These are phyloP conservation scores for Hystrix cristata DNA, from an alignment of 2,113 vertebrate species.

Conservation along the genomic window DNA sequence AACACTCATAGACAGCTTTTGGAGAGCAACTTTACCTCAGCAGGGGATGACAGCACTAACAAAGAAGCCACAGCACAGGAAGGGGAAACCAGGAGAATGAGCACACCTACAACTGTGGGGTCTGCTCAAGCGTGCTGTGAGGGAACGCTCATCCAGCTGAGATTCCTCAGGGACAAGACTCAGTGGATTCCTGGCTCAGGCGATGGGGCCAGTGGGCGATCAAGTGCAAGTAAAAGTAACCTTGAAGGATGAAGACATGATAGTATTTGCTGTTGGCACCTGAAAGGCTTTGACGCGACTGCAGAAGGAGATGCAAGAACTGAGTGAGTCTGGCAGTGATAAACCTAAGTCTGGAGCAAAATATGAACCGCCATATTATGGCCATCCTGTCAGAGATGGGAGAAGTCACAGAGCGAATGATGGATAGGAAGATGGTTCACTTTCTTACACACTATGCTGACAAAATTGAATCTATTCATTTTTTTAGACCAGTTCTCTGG, in stretches of 20 bases:
- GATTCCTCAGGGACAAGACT: no score
- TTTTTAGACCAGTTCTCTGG: constrained; percentile 99
- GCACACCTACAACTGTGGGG: no score
- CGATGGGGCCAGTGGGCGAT: no score
- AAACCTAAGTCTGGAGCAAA: constrained; percentile 98
- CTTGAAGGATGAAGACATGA: constrained; percentile 99
- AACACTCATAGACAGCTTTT: no score
- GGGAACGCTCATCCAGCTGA: no score
- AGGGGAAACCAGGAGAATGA: no score
- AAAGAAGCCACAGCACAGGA: no score
- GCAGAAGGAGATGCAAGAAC: constrained; percentile 99
- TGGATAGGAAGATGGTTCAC: constrained; percentile 99
- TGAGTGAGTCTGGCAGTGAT: constrained; percentile 99
- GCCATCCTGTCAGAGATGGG: constrained; percentile 98
- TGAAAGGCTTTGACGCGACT: constrained; percentile 96
- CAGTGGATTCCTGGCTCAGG: no score
- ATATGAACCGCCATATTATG: constrained; percentile 95
- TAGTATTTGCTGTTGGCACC: constrained; percentile 97
- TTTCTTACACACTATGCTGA: constrained; percentile 97
- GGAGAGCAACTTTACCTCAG: no score
- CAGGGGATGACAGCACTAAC: no score
- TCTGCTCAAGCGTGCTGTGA: no score
- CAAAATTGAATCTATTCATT: constrained; percentile 99
- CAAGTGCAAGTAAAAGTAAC: constrained; percentile 97
- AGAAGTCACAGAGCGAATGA: constrained; percentile 98